Evolutionary conservation across 92 coral and sea anemone genomes (phyloP).

Genomic region (Epizoanthus fatuus): DNA sequence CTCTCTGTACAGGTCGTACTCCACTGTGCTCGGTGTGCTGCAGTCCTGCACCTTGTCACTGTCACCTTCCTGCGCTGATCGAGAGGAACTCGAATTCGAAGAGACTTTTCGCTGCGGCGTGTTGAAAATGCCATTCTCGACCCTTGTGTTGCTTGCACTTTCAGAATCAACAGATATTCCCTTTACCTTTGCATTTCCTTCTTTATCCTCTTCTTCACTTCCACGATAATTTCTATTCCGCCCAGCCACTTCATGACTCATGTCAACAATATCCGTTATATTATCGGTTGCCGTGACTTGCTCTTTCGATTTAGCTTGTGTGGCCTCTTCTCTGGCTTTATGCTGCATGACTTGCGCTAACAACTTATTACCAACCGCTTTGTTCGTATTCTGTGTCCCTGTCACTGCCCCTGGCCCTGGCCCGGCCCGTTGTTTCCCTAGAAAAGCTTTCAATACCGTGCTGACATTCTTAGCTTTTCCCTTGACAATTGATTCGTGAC

Average conservation of each 20-base stretch:
- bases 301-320: background rate
- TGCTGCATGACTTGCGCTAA: slow-evolving; percentile 14
- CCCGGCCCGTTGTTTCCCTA: slow-evolving; percentile 41
- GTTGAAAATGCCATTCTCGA: background rate
- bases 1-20: slow-evolving; percentile 18
- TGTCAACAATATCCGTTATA: background rate
- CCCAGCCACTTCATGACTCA: background rate
- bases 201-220: background rate
- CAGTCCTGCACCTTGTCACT: background rate
- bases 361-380: background rate
- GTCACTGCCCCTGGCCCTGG: background rate
- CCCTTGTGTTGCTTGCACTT: too few species aligned
- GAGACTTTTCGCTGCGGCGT: background rate
- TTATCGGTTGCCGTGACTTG: slow-evolving; percentile 1
- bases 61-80: background rate
- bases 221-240: background rate
- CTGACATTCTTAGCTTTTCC: slow-evolving; percentile 73
- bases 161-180: background rate
- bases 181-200: background rate
- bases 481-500: slow-evolving; percentile 69
- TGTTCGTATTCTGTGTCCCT: slow-evolving; percentile 14
- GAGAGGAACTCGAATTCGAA: background rate
- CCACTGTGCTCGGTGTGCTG: slow-evolving; percentile 40
- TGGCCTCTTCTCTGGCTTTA: slow-evolving; percentile 14
- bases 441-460: slow-evolving; percentile 57